phyloP scores from a whole-genome alignment of 1,140 invertebrate genomes.

The Adelges cooleyi region DNA sequence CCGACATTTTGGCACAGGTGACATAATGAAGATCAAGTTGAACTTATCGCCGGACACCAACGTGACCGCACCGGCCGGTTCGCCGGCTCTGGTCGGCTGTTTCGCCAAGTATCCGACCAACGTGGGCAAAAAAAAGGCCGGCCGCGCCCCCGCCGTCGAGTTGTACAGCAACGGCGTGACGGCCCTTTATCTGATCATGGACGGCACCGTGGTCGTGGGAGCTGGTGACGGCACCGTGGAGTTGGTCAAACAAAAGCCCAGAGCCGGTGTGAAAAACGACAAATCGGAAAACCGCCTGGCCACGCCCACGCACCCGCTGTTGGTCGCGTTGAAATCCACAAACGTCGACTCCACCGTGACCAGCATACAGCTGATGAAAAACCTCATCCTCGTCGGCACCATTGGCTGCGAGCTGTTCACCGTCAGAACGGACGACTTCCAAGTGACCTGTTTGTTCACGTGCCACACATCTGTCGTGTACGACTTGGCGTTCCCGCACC shows the following conservation, averaged over 20 bases:
- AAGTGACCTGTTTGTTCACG: constrained; percentile 57
- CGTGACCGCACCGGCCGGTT: constrained; percentile 41
- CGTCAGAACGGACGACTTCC: constrained; percentile 49
- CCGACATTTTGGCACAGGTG: too few species aligned
- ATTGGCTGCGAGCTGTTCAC: constrained; percentile 68
- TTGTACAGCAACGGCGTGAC: constrained; percentile 38
- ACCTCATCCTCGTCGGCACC: constrained; percentile 55
- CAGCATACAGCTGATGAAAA: constrained; percentile 45
- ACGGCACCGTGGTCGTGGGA: constrained; percentile 49
- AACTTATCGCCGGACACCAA: constrained; percentile 50
- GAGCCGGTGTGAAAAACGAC: constrained; percentile 6
- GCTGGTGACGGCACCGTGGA: constrained; percentile 71
- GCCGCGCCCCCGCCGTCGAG: constrained; percentile 38
- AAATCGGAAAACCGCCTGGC: constrained; percentile 32
- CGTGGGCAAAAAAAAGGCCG: constrained; percentile 33
- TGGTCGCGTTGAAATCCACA: constrained; percentile 12
- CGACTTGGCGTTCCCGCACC: constrained; percentile 67
- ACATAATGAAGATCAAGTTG: constrained; percentile 49
- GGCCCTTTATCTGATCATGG: constrained; percentile 3
- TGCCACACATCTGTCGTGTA: constrained; percentile 70
- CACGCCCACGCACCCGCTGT: constrained; percentile 37
- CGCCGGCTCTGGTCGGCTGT: constrained; percentile 55
- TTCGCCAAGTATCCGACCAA: constrained; percentile 45
- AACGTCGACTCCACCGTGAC: constrained; percentile 19
- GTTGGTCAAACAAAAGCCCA: constrained; percentile 45